Evolutionary conservation across 2,113 vertebrate species (phyloP).

Genomic region (Bombycilla garrulus): DNA sequence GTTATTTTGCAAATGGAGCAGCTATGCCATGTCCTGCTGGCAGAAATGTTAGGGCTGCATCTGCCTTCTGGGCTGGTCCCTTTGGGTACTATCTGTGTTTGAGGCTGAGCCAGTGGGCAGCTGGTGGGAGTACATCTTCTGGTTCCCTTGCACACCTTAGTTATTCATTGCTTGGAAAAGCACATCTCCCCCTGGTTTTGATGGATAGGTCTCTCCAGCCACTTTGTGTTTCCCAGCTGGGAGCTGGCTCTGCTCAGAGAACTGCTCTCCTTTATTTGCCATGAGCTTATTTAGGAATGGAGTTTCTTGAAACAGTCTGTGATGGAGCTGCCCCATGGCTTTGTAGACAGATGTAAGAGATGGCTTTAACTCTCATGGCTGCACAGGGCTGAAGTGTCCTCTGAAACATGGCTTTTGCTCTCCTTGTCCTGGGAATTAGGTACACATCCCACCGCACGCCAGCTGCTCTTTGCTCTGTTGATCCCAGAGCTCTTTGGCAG

Average conservation of each 20-base stretch:
- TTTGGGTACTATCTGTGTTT: background rate
- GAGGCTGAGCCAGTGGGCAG: background rate
- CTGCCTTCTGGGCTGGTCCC: accelerated
- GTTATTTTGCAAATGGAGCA: background rate
- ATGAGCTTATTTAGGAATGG: background rate
- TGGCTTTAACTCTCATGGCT: background rate
- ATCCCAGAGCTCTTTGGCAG: background rate
- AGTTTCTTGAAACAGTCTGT: background rate
- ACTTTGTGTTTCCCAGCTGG: background rate
- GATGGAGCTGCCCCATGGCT: background rate
- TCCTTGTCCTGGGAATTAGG: background rate
- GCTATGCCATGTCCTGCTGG: background rate
- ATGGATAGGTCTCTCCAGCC: background rate
- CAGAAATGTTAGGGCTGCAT: background rate
- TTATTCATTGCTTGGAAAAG: background rate
- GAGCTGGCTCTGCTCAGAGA: background rate
- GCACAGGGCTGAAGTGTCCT: background rate
- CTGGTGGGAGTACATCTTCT: background rate
- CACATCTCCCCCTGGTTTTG: background rate
- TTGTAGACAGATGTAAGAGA: background rate
- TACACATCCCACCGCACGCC: background rate
- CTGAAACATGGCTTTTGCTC: background rate
- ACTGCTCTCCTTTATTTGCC: background rate
- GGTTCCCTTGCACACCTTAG: background rate
- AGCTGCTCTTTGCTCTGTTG: background rate